phyloP scores from a whole-genome alignment of 2,113 vertebrate species.

The Xerus inauris region DNA sequence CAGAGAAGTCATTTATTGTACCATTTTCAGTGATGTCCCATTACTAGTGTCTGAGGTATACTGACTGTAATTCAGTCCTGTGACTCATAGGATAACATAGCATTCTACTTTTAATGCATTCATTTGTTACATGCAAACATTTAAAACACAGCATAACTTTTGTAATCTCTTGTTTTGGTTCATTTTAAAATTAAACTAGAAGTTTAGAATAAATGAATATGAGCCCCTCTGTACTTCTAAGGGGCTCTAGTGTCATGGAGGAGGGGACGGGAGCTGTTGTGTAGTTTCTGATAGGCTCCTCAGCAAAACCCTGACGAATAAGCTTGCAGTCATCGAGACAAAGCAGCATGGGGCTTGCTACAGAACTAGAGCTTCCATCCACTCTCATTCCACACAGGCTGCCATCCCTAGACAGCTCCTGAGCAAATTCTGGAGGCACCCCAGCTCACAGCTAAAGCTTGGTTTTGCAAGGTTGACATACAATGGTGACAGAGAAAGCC shows the following conservation, averaged over 20 bases:
- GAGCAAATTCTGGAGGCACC: background rate
- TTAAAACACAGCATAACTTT: conserved; percentile 6
- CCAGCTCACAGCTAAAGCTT: background rate
- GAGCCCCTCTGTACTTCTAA: background rate
- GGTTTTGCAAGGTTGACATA: background rate
- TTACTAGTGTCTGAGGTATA: background rate
- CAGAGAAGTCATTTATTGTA: background rate
- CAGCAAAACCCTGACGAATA: background rate
- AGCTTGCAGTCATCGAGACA: background rate
- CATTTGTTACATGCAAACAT: conserved; percentile 28
- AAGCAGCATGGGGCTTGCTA: background rate
- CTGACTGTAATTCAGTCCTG: background rate
- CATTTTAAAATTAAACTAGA: background rate
- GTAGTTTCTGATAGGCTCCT: background rate
- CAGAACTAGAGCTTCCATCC: background rate
- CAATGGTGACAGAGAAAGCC: background rate
- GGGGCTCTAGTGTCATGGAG: background rate
- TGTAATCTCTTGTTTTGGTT: conserved; percentile 16
- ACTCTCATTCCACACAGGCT: accelerated
- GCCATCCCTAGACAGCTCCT: background rate
- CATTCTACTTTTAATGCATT: conserved; percentile 1
- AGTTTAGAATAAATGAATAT: background rate
- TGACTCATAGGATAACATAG: conserved; percentile 21
- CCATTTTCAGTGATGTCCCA: conserved; percentile 38
- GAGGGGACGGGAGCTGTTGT: background rate